These are phyloP conservation scores for Neoascia interrupta DNA, from an alignment of 2,888 invertebrate species.

Conservation along the genomic window DNA sequence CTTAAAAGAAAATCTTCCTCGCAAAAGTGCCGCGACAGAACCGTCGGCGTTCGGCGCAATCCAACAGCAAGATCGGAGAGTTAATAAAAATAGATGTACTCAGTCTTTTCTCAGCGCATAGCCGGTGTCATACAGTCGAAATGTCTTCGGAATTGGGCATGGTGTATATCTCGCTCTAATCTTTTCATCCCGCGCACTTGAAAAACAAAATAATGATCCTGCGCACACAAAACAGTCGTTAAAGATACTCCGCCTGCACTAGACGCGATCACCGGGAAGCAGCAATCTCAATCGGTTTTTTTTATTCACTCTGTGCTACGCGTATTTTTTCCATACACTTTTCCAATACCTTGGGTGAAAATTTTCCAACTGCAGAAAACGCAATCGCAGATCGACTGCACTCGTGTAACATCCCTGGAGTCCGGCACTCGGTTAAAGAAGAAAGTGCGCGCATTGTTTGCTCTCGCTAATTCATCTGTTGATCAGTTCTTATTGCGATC, in stretches of 20 bases:
- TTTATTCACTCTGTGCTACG: slow-evolving; percentile 28
- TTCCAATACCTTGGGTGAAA: slow-evolving; percentile 1
- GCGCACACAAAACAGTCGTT: slow-evolving; percentile 44
- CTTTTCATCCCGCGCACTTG: slow-evolving; percentile 48
- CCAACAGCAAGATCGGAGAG: slow-evolving; percentile 6
- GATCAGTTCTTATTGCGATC: slow-evolving; percentile 21
- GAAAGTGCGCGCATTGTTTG: slow-evolving; percentile 32
- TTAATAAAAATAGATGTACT: slow-evolving; percentile 54
- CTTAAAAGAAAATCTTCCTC: slow-evolving; percentile 39
- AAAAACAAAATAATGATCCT: slow-evolving; percentile 54
- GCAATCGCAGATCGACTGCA: slow-evolving; percentile 9
- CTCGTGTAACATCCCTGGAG: not conserved
- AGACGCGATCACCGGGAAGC: slow-evolving; percentile 14
- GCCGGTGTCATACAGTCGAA: slow-evolving; percentile 44
- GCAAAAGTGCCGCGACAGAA: too few relatives aligned
- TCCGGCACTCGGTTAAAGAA: not conserved
- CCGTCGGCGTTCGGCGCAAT: too few relatives aligned
- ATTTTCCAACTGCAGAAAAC: not conserved
- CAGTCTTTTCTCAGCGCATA: slow-evolving; percentile 35
- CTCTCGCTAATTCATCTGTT: slow-evolving; percentile 23
- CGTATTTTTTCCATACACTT: not conserved
- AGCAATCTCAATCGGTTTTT: slow-evolving; percentile 25
- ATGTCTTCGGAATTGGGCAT: slow-evolving; percentile 26
- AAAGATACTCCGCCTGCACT: slow-evolving; percentile 17
- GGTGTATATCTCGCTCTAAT: slow-evolving; percentile 46